Evolutionary conservation across 2,113 vertebrate species (phyloP).

Genomic region (Zosterops borbonicus): DNA sequence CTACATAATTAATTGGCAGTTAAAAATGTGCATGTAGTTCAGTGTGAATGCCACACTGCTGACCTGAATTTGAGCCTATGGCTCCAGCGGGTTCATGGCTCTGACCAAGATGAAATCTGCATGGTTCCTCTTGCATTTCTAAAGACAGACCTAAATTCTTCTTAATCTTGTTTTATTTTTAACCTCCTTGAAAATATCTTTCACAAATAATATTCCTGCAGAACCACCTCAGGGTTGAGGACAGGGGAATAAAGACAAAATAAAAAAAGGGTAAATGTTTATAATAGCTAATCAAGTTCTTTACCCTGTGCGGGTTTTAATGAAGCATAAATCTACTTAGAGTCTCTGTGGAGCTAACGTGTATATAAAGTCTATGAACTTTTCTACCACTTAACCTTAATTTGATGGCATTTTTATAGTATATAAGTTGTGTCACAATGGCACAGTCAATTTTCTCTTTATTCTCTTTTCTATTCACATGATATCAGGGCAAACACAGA

Average conservation of each 20-base stretch:
- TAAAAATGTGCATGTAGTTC: neutral
- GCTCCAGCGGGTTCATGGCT: neutral
- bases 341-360: neutral
- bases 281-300: neutral
- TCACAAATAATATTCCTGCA: neutral
- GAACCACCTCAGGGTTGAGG: neutral
- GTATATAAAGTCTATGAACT: neutral
- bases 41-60: neutral
- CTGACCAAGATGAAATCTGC: neutral
- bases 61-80: neutral
- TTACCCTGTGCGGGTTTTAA: neutral
- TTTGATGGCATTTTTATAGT: neutral
- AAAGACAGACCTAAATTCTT: neutral
- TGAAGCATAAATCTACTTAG: neutral
- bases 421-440: neutral
- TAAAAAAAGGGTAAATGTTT: neutral
- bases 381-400: neutral
- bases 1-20: slow-evolving; percentile 4
- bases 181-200: neutral
- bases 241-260: neutral
- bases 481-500: neutral
- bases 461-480: neutral
- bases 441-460: neutral
- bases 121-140: neutral
- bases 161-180: neutral